Conservation (phyloP, 2,797 vertebrate species). For the Sebastes hubbsi region DNA sequence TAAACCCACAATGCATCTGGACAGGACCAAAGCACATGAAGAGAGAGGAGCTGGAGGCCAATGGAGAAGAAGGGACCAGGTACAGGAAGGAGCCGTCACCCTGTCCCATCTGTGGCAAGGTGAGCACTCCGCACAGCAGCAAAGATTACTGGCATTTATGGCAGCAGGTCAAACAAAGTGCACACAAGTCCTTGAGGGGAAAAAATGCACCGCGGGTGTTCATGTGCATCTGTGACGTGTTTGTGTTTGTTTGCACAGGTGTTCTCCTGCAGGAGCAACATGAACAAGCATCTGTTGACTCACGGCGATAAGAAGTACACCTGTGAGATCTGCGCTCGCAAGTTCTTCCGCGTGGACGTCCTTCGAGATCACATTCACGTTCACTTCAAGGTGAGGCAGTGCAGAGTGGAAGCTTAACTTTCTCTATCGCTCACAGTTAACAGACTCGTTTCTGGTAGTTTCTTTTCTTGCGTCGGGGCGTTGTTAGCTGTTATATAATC, state of each 20-base stretch:
- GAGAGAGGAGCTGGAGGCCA: conserved; percentile 91
- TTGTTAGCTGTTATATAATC: too few relatives aligned
- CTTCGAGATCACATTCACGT: conserved; percentile 98
- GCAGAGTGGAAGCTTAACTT: neutral
- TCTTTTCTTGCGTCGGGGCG: neutral
- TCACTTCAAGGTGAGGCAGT: conserved; percentile 92
- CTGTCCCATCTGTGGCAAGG: conserved; percentile 97
- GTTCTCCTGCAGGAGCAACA: conserved; percentile 98
- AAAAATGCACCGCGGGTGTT: neutral
- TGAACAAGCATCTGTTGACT: conserved; percentile 99
- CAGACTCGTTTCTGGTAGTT: neutral
- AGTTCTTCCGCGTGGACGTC: conserved; percentile 98
- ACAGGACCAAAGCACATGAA: conserved; percentile 93
- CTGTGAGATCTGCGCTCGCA: conserved; percentile 98
- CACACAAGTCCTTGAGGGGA: neutral
- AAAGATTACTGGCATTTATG: accelerated
- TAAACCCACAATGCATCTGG: neutral
- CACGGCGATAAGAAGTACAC: conserved; percentile 99
- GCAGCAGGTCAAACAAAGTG: neutral
- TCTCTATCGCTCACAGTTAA: neutral
- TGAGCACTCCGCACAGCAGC: conserved; percentile 51
- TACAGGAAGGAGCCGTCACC: conserved; percentile 98
- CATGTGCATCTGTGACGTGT: neutral
- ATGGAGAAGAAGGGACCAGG: conserved; percentile 90
- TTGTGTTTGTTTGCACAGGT: conserved; percentile 79